Base-by-base conservation (phyloP, 2,113 vertebrate genomes). In the Archocentrus centrarchus region DNA sequence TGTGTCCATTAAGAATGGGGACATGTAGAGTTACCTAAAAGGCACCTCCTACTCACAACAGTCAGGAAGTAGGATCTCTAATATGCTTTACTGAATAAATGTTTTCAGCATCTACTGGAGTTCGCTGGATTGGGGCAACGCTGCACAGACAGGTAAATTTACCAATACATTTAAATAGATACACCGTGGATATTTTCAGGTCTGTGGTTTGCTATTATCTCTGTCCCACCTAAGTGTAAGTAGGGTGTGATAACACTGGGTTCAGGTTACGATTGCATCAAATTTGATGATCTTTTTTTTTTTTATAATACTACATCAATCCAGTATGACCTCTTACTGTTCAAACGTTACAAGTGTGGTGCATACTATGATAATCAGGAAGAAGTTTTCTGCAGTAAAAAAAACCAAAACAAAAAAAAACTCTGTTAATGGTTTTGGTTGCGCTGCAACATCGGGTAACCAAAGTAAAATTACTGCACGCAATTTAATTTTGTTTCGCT, bases 111-210 rank as follows among this genome's bases (percentile, higher is more conserved):
- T 50, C 53, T 32, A 35, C 53, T 32, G 27, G 59, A 59, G 63
- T 8, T 58, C 53, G 2, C 8, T 7, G 70, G 70, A 78, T n/a
- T 2, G 5, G 24, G 8, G 64, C 14, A 37, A 85, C 7, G 8
- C 44, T 8, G 18, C 39, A 4, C 41, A 55, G 4, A 81, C 7
- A 91, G 88, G 88, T 89, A 88, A 11, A 58, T 30, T 32, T 73
- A 73, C 17, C 66, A 73, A 18, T 53, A 44, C 24, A n/a, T 27
- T 30, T 9, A 47, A 70, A 50, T 2, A 3, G 66, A 70, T 20
- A 27, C 64, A 30, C 1, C 64, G 39, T 41, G 41, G 41, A 27
- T 47, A 68, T 68, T 68, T 68, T 68, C 64, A 68, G 22, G 9
- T 50, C 41, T 50, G 47, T 7, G 41, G 22, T 68, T 50, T 11